Base-by-base conservation (phyloP, 2,113 vertebrate species). In the Oreochromis aureus region DNA sequence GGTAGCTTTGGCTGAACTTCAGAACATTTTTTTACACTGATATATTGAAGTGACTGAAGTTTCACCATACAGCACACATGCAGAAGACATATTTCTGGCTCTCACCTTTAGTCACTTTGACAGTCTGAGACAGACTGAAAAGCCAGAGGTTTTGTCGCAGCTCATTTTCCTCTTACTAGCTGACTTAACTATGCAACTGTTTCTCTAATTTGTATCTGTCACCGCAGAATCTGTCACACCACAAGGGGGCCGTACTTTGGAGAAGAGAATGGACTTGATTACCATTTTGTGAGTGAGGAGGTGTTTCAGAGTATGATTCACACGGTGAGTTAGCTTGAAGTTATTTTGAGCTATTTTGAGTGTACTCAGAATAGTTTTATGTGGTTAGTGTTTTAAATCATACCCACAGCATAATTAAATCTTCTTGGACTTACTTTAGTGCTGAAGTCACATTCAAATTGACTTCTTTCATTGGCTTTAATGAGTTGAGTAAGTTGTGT, bases 201-300 rank as follows among this genome's bases (percentile, higher is more conserved):
- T 48, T 78, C 18, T 81, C 13, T 58, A 22, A 27, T 18, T 3
- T 86, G 4, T 36, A 4, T 69, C 2, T 83, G 54, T 63, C 27
- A 53, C 34, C 82, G 93, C 96, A 99, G 99, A 53, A 94, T 96
- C 85, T 97, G 97, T 83, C 98, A 99, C 92, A 98, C 98, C 73
- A 99, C 98, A 22, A 97, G 98, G 93, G 89, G 82, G 7, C 95
- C 97, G 39, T 98, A 98, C 86, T 97, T 96, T 81, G 97, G 97
- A 69, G 99, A 99, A 94, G 96, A 97, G 71, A 96, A 98, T 85
- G 96, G 96, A 51, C 92, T 95, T 1, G 98, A 99, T 93, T 99
- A 98, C 93, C 96, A 99, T 91, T 99, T 98, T 85, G 36, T 98
- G 90, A 97, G 96, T 7, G 93, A 96, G 83, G 97, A 97, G 85